phyloP scores from a whole-genome alignment of 2,113 vertebrate species.

The Halcyon senegalensis region DNA sequence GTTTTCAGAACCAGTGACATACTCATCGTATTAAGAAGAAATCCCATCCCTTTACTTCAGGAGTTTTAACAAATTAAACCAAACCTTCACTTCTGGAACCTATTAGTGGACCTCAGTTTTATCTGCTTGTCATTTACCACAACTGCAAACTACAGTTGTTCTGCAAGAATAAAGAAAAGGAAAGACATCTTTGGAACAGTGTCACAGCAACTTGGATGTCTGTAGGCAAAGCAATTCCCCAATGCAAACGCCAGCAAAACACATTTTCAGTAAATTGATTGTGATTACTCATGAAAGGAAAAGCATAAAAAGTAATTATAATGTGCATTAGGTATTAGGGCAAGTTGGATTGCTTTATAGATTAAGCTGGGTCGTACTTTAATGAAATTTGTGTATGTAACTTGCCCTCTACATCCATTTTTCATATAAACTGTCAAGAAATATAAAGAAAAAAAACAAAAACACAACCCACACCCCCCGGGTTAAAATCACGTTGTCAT shows the following conservation, averaged over 20 bases:
- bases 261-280: conserved; percentile 60
- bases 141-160: conserved; percentile 8
- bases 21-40: background rate
- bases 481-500: background rate
- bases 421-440: background rate
- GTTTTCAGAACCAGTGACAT: background rate
- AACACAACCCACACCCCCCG: background rate
- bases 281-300: conserved; percentile 41
- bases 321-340: conserved; percentile 42
- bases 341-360: conserved; percentile 51
- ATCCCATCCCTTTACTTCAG: background rate
- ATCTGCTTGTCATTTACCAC: background rate
- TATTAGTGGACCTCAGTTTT: background rate
- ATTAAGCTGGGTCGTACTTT: conserved; percentile 25
- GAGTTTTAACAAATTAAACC: background rate
- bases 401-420: background rate
- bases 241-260: background rate
- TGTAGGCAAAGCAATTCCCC: conserved; percentile 39
- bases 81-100: background rate
- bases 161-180: conserved; percentile 7
- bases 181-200: conserved; percentile 18
- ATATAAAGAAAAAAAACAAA: background rate
- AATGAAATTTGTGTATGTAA: background rate
- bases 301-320: conserved; percentile 59
- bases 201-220: conserved; percentile 16